Percentiles rank a stretch among this genome's conserved stretches.
phyloP scores from a whole-genome alignment of 2,113 vertebrate genomes.

The Pseudorhombus dupliciocellatus region DNA sequence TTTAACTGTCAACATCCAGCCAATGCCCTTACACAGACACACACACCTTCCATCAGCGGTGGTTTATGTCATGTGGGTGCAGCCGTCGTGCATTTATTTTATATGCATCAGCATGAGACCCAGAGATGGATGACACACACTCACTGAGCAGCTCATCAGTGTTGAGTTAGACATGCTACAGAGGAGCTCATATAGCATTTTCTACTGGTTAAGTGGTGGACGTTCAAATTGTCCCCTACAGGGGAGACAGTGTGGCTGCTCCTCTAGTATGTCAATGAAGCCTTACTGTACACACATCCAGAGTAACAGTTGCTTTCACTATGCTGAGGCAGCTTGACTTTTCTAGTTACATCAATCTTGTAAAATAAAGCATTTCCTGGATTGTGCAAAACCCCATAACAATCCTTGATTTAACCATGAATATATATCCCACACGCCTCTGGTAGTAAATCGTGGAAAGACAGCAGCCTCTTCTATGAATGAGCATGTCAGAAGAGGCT shows the following conservation, averaged over 20 bases:
- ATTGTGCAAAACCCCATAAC: background rate
- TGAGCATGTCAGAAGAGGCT: constrained; percentile 9
- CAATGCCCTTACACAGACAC: background rate
- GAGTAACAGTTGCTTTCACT: constrained; percentile 38
- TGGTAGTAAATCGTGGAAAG: constrained; percentile 10
- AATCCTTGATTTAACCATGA: constrained; percentile 56
- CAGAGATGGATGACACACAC: background rate
- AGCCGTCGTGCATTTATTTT: background rate
- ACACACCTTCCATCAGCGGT: background rate
- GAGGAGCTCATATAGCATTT: constrained; percentile 6
- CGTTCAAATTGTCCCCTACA: constrained; percentile 22
- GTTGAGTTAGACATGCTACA: background rate
- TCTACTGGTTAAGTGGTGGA: constrained; percentile 3
- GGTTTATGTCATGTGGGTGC: background rate
- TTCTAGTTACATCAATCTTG: constrained; percentile 41
- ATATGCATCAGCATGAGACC: background rate
- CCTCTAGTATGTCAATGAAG: constrained; percentile 11
- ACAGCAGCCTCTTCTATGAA: constrained; percentile 25
- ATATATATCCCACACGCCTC: constrained; percentile 23
- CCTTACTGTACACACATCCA: constrained; percentile 25
- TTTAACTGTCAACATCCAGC: constrained; percentile 9
- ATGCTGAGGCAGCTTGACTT: constrained; percentile 49
- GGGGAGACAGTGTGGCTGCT: constrained; percentile 20
- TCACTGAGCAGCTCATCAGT: background rate
- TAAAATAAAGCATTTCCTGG: constrained; percentile 33